A percentile compares a stretch with the other conserved stretches of the same genome.
phyloP scores from a whole-genome alignment of 2,888 invertebrate species.

The Tenodera sinensis region DNA sequence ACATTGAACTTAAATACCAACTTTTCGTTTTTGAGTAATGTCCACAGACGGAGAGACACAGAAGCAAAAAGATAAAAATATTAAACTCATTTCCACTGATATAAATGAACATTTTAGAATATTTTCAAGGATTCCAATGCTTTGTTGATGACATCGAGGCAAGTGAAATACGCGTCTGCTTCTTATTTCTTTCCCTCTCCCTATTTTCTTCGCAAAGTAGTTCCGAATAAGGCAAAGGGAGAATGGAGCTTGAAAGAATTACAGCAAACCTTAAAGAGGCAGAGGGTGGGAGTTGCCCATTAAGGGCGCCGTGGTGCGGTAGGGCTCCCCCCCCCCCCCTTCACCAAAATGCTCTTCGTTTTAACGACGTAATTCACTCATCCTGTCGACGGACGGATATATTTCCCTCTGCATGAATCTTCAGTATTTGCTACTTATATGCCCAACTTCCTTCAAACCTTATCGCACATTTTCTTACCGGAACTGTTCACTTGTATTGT shows the following conservation, averaged over 20 bases:
- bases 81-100: too few species aligned
- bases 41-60: too few species aligned
- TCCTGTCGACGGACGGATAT: conserved; percentile 1
- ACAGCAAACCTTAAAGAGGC: neutral
- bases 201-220: neutral
- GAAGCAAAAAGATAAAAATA: too few species aligned
- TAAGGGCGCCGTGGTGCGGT: neutral
- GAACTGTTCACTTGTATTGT: too few species aligned
- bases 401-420: conserved; percentile 5
- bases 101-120: neutral
- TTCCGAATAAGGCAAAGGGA: neutral
- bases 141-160: neutral
- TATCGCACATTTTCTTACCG: too few species aligned
- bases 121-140: neutral
- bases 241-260: neutral
- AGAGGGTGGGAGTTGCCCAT: neutral
- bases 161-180: neutral
- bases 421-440: neutral
- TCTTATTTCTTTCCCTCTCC: neutral
- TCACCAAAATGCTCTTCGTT: conserved; percentile 5
- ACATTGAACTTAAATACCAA: too few species aligned
- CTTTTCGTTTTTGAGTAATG: too few species aligned
- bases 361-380: conserved; percentile 13
- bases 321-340: neutral
- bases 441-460: too few species aligned